Base-by-base conservation (phyloP, 2,113 vertebrate genomes). In the Mystacornis crossleyi region DNA sequence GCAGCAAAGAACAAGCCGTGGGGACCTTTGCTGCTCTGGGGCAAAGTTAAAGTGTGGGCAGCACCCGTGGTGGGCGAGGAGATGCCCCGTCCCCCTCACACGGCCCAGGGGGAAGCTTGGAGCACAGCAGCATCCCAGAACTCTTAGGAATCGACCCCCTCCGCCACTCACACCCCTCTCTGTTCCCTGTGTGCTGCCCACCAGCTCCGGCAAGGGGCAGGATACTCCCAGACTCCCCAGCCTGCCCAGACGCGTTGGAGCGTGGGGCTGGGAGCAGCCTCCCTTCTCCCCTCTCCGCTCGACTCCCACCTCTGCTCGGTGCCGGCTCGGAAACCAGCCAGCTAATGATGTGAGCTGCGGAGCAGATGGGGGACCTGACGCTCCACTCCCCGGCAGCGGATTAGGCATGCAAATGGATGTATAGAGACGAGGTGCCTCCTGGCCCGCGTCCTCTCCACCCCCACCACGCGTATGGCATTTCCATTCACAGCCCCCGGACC, bases 311-410 rank as follows among this genome's bases (percentile, higher is more conserved):
- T 93, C 94, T 91, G 94, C 91, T 94, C 71, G 58, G 80, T 77
- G 71, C 33, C 6, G 18, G 72, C 62, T 95, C 70, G 89, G 96
- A 96, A 95, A 96, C 86, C 96, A 96, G 96, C 96, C 95, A 96
- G 94, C 94, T 97, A 95, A 95, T 96, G 96, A 94, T 94, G 95
- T 36, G 84, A 89, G 95, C 67, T 65, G 91, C 45, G 10, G 95
- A 95, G 96, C 96, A 97, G 96, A 96, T 96, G 96, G 96, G 96
- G 93, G 94, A 69, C 94, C 96, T 96, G 94, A n/a, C 73, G 81
- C 93, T 90, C 14, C 70, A 12, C 93, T 89, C 96, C 94, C 89
- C 91, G 67, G 94, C 95, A 83, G 93, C 5, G 71, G 87, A 93
- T 96, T 82, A 79, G 90, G 74, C 81, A 91, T 94, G 94, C 93